A percentile compares a stretch with the other conserved stretches of the same genome.
Evolutionary conservation across 1,140 invertebrate species (phyloP).

Genomic region (Drosophila setifemur): DNA sequence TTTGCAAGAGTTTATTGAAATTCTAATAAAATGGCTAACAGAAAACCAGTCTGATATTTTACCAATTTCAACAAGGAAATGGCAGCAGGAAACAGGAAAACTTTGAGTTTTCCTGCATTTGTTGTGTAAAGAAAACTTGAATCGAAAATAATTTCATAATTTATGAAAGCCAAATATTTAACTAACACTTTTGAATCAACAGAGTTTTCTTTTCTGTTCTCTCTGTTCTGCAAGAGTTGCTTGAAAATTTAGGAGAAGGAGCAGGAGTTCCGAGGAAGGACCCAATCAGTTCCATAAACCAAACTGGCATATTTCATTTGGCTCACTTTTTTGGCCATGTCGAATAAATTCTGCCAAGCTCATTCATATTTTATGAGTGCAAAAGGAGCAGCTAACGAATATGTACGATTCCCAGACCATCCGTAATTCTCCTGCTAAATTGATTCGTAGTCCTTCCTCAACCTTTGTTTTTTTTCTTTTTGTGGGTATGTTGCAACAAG

Average conservation of each 20-base stretch:
- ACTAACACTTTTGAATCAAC: no score
- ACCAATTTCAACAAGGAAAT: no score
- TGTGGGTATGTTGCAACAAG: conserved; percentile 44
- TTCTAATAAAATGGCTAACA: no score
- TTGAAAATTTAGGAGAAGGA: conserved; percentile 29
- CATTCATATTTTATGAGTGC: conserved; percentile 64
- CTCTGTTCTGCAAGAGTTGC: conserved; percentile 1
- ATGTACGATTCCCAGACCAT: conserved; percentile 9
- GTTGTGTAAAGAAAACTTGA: no score
- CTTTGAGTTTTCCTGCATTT: no score
- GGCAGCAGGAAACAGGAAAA: no score
- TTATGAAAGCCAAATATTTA: no score
- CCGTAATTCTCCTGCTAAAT: conserved; percentile 14
- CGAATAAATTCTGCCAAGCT: conserved; percentile 44
- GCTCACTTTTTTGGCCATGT: neutral
- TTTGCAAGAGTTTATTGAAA: no score
- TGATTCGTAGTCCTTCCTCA: conserved; percentile 35
- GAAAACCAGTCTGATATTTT: no score
- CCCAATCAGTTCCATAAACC: conserved; percentile 60
- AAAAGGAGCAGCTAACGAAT: conserved; percentile 31
- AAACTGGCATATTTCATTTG: conserved; percentile 58
- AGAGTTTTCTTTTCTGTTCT: neutral
- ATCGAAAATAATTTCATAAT: no score
- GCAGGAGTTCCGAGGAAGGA: neutral
- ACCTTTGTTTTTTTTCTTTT: no score